Conservation (phyloP, 2,797 vertebrate species). For the Menidia menidia region DNA sequence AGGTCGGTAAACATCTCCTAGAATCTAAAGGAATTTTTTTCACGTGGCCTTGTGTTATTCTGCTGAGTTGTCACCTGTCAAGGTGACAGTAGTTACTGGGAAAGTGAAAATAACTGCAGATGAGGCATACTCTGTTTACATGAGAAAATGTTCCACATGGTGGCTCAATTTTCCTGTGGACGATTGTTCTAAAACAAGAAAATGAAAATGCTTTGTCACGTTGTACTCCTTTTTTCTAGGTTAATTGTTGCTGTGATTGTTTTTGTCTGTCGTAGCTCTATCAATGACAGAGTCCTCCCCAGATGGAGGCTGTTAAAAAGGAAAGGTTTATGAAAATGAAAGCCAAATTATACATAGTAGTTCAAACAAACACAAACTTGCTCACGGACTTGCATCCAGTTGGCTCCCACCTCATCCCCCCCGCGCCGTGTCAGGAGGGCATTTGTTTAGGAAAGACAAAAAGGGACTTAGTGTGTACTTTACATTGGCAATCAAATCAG, state of each 20-base stretch:
- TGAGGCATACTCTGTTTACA: conserved; percentile 76
- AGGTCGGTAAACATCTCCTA: not conserved
- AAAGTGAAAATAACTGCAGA: conserved; percentile 79
- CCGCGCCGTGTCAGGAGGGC: conserved; percentile 43
- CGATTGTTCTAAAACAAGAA: not conserved
- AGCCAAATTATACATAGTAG: conserved; percentile 72
- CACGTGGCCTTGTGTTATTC: not conserved
- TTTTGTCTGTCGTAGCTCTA: conserved; percentile 45
- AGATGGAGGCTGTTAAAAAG: conserved; percentile 76
- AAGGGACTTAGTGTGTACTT: conserved; percentile 79
- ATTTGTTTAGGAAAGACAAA: conserved; percentile 86
- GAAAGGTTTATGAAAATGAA: conserved; percentile 85
- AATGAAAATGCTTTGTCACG: not conserved
- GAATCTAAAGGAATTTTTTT: not conserved
- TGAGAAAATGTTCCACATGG: conserved; percentile 38
- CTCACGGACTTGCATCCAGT: conserved; percentile 14
- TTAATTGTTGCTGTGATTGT: conserved; percentile 51
- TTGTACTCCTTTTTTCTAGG: not conserved
- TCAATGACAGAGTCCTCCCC: conserved; percentile 42
- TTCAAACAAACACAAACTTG: conserved; percentile 40
- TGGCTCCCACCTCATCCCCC: conserved; percentile 16
- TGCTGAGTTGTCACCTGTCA: conserved; percentile 41
- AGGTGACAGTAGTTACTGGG: conserved; percentile 55
- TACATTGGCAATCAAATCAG: conserved; percentile 86
- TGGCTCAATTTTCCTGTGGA: conserved; percentile 41